phyloP scores from a whole-genome alignment of 2,113 vertebrate genomes.

The Tor tambroides region DNA sequence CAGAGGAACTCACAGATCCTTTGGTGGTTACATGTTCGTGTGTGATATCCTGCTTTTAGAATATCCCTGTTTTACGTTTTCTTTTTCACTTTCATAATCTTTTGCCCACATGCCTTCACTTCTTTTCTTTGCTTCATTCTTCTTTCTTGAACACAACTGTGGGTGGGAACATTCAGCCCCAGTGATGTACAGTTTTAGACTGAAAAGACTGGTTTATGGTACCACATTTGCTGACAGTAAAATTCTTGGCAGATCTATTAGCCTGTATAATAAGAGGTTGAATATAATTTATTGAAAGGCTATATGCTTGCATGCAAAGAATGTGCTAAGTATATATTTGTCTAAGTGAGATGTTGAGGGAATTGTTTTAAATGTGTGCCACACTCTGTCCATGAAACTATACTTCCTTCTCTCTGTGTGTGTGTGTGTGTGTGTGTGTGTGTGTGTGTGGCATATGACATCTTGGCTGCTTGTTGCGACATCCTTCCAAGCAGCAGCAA shows the following conservation, averaged over 20 bases:
- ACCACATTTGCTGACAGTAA: constrained; percentile 7
- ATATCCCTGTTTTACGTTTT: neutral
- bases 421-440: neutral
- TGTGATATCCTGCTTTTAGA: neutral
- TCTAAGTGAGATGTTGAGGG: neutral
- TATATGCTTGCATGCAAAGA: neutral
- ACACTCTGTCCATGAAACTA: neutral
- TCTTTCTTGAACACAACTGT: neutral
- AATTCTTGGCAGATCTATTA: constrained; percentile 12
- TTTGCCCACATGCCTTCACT: neutral
- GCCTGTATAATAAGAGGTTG: constrained; percentile 24
- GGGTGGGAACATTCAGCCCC: neutral
- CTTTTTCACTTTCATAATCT: neutral
- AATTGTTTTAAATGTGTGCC: neutral
- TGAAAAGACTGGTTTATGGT: neutral
- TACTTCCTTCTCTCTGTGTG: neutral
- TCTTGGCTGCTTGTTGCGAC: neutral
- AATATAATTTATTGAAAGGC: constrained; percentile 17
- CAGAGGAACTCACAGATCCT: neutral
- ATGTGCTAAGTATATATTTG: neutral
- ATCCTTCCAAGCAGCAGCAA: neutral
- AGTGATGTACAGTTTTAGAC: neutral
- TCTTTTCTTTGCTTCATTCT: neutral
- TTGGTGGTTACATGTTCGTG: neutral
- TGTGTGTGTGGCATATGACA: neutral